Conservation (phyloP, 2,113 vertebrate species). For the Bagarius yarrelli region DNA sequence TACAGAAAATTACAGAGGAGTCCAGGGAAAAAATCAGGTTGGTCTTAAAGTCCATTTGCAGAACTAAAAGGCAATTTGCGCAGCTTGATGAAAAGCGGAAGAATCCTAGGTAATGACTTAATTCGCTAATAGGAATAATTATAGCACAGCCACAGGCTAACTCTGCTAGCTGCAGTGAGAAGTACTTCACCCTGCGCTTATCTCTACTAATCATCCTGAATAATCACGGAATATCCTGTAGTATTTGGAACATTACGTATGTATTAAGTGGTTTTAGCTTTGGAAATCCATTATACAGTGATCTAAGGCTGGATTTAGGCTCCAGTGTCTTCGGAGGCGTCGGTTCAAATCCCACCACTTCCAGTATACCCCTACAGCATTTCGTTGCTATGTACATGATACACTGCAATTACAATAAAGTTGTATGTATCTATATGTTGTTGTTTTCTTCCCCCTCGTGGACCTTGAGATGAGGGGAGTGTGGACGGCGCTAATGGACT, state of each 20-base stretch:
- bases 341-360: too few species aligned
- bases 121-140: conserved; percentile 86
- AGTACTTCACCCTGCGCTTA: conserved; percentile 80
- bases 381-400: too few species aligned
- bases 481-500: too few species aligned
- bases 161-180: conserved; percentile 75
- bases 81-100: conserved; percentile 72
- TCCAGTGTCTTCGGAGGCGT: too few species aligned
- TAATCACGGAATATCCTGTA: conserved; percentile 69
- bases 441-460: too few species aligned
- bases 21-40: conserved; percentile 50
- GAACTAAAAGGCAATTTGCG: conserved; percentile 74
- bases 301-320: too few species aligned
- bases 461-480: too few species aligned
- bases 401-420: too few species aligned
- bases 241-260: conserved; percentile 54
- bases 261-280: too few species aligned
- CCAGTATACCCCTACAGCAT: too few species aligned
- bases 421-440: too few species aligned
- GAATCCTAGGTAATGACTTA: conserved; percentile 77
- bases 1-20: conserved; percentile 33
- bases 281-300: too few species aligned
- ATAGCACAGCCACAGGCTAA: conserved; percentile 76
- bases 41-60: conserved; percentile 64
- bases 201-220: conserved; percentile 80